phyloP scores from a whole-genome alignment of 2,797 vertebrate genomes.

The Odontamblyopus lacepedii region DNA sequence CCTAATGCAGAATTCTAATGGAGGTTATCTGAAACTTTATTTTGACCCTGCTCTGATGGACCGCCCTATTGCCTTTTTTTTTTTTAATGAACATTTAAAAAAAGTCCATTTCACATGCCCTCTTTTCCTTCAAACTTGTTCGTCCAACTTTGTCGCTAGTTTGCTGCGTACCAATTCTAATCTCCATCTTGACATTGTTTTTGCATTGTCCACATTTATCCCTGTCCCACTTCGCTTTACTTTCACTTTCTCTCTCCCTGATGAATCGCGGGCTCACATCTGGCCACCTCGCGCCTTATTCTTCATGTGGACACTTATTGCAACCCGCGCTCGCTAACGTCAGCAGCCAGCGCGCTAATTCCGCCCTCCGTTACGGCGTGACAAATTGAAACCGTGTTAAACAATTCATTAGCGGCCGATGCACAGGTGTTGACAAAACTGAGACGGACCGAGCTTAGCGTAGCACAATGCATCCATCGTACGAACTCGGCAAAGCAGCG shows the following conservation, averaged over 20 bases:
- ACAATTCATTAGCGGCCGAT: constrained; percentile 69
- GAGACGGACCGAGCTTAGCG: constrained; percentile 27
- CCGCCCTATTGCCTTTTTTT: too few relatives aligned
- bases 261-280: constrained; percentile 51
- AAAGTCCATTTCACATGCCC: background rate
- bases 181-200: background rate
- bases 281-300: constrained; percentile 55
- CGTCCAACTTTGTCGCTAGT: background rate
- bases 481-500: background rate
- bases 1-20: too few relatives aligned
- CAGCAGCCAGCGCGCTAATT: constrained; percentile 61
- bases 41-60: too few relatives aligned
- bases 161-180: background rate
- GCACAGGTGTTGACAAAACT: constrained; percentile 67
- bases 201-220: background rate
- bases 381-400: constrained; percentile 73
- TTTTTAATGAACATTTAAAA: too few relatives aligned
- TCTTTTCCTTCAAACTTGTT: background rate
- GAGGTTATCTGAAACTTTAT: too few relatives aligned
- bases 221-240: background rate
- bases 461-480: constrained; percentile 25
- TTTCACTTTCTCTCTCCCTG: constrained; percentile 13
- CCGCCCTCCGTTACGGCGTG: constrained; percentile 47
- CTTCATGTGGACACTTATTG: constrained; percentile 70
- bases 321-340: constrained; percentile 44